phyloP scores from a whole-genome alignment of 2,113 vertebrate species.

The Entomyzon cyanotis region DNA sequence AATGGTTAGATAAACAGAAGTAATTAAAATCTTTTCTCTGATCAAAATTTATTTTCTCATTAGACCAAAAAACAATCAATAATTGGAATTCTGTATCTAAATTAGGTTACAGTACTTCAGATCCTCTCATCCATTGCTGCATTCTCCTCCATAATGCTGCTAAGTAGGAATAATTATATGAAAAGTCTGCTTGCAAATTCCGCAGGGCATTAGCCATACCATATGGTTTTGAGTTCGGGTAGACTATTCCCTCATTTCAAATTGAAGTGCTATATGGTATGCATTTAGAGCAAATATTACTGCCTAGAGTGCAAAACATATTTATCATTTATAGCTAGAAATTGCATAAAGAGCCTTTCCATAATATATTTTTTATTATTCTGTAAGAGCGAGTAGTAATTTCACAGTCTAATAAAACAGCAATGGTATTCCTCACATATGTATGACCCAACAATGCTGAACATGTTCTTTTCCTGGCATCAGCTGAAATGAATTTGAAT shows the following conservation, averaged over 20 bases:
- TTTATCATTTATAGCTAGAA: constrained; percentile 56
- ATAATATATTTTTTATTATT: constrained; percentile 67
- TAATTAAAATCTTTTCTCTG: not conserved
- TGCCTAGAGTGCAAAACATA: constrained; percentile 48
- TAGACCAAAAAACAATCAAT: constrained; percentile 17
- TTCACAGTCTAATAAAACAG: constrained; percentile 73
- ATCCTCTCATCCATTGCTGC: not conserved
- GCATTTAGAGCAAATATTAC: constrained; percentile 70
- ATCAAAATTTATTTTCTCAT: not conserved
- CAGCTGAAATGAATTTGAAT: constrained; percentile 64
- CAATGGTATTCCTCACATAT: constrained; percentile 17
- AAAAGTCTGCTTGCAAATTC: constrained; percentile 28
- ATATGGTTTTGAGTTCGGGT: constrained; percentile 66
- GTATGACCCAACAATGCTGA: constrained; percentile 30
- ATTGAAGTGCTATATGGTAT: constrained; percentile 55
- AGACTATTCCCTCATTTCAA: constrained; percentile 23
- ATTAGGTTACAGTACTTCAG: not conserved
- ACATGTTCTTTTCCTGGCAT: constrained; percentile 21
- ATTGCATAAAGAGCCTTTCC: constrained; percentile 48
- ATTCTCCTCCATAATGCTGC: constrained; percentile 36
- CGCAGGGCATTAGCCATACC: constrained; percentile 24
- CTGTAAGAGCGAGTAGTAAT: constrained; percentile 59
- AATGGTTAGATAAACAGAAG: not conserved
- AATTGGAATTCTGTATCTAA: not conserved
- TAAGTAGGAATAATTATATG: constrained; percentile 58